Base-by-base conservation (phyloP, 1,140 invertebrate species). In the Cataglyphis hispanica region DNA sequence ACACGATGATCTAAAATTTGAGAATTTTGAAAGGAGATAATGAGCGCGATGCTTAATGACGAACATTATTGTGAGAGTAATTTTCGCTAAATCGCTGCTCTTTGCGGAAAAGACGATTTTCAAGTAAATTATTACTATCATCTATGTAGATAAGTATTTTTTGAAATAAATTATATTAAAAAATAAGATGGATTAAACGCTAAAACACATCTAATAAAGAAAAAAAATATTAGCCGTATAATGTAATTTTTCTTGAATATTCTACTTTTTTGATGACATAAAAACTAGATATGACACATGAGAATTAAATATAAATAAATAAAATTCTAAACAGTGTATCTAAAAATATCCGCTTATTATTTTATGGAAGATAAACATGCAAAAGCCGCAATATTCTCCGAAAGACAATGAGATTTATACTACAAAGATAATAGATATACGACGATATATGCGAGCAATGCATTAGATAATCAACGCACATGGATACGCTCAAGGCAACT, bases 21-120 rank as follows among this genome's bases (percentile, higher is more conserved):
- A 72, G 66, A 70, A 81, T 72, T 72, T 25, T 37, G 11, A 60
- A 83, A 83, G 67, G 67, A 83, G 67, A 83, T 83, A 83, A 83
- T 53, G 70, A 83, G 78, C 78, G 37, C 19, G 40, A 70, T 25
- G 53, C 37, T 10, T 27, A 72, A 72, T 74, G 11, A 25, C 25
- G 66, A 43, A 58, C 34, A 40, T 22, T 1, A 83, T 74, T 60
- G 22, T 11, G 34, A 37, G 8, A 40, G 40, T 7, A 16, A 69
- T 40, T 80, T 40, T 8, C 13, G 19, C 4, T 27, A 11, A 1
- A 77, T 43, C 43, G 16, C 53, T 37, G 43, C 5, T 56, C 11
- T 37, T 53, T 40, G 3, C 43, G 8, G 11, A 25, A 8, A 46
- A 83, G 34, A 25, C 11, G 4, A 34, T 58, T 83, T 58, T 34